These are phyloP conservation scores for Natator depressus DNA, from an alignment of 2,113 vertebrate species.

Conservation along the genomic window DNA sequence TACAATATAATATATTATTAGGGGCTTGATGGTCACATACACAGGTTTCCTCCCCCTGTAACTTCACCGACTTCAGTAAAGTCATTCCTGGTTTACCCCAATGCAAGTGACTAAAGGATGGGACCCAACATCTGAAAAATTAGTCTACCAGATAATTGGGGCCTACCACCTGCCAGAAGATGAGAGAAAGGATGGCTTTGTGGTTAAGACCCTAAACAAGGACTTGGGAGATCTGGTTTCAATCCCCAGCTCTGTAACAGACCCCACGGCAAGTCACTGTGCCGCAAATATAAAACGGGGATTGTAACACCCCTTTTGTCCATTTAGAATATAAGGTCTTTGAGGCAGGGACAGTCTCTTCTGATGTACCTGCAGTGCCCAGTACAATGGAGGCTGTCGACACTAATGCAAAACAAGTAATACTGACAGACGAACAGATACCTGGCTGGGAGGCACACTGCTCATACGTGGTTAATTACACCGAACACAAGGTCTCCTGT, in stretches of 20 bases:
- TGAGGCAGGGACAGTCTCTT: accelerated
- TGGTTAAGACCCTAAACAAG: not conserved
- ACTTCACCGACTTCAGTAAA: not conserved
- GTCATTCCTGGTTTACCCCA: not conserved
- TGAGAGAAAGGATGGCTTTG: not conserved
- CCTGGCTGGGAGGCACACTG: accelerated
- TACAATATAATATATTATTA: not conserved
- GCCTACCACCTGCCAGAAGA: not conserved
- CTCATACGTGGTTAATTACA: not conserved
- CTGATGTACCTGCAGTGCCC: accelerated
- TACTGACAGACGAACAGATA: not conserved
- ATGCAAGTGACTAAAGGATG: not conserved
- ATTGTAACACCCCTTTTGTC: not conserved
- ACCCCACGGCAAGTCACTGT: not conserved
- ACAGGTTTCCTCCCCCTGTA: not conserved
- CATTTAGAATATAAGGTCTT: not conserved
- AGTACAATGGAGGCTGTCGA: not conserved
- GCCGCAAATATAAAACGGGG: not conserved
- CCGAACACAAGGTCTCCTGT: constrained; percentile 18
- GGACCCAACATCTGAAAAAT: not conserved
- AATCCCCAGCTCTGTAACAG: not conserved
- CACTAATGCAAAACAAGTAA: not conserved
- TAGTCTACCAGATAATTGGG: not conserved
- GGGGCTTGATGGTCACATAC: not conserved
- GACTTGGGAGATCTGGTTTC: not conserved